Conservation (phyloP, 1,140 invertebrate species). For the Luehdorfia chinensis region DNA sequence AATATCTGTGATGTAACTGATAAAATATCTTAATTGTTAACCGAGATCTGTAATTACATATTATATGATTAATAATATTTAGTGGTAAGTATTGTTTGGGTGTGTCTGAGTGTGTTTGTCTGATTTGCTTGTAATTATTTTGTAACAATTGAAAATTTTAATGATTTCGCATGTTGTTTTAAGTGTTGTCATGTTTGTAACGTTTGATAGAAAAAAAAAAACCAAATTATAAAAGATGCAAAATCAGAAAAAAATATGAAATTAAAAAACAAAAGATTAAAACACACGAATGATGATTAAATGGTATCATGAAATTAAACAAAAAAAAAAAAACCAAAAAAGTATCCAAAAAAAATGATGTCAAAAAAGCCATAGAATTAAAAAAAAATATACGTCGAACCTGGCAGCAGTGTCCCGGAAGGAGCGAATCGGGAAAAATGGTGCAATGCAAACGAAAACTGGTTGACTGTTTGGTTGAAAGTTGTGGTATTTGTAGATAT, state of each 20-base stretch:
- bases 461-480: conserved; percentile 21
- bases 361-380: background rate
- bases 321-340: conserved; percentile 6
- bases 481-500: conserved; percentile 69
- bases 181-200: conserved; percentile 8
- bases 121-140: background rate
- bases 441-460: conserved; percentile 9
- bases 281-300: background rate
- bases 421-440: background rate
- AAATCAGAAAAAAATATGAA: background rate
- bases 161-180: conserved; percentile 12
- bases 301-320: conserved; percentile 7
- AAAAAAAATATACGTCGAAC: background rate
- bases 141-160: background rate
- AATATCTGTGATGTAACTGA: too few species aligned
- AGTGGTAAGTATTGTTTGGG: background rate
- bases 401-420: background rate
- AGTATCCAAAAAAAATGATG: conserved; percentile 16
- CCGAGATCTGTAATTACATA: too few species aligned
- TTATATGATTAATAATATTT: background rate
- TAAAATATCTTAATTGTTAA: too few species aligned
- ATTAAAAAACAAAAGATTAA: background rate
- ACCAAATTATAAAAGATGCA: conserved; percentile 5
- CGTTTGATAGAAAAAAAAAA: conserved; percentile 13
- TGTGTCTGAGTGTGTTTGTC: background rate